A percentile compares a stretch with the other conserved stretches of the same genome.
These are phyloP conservation scores for Xiphydria camelus DNA, from an alignment of 2,888 invertebrate species.

Conservation along the genomic window DNA sequence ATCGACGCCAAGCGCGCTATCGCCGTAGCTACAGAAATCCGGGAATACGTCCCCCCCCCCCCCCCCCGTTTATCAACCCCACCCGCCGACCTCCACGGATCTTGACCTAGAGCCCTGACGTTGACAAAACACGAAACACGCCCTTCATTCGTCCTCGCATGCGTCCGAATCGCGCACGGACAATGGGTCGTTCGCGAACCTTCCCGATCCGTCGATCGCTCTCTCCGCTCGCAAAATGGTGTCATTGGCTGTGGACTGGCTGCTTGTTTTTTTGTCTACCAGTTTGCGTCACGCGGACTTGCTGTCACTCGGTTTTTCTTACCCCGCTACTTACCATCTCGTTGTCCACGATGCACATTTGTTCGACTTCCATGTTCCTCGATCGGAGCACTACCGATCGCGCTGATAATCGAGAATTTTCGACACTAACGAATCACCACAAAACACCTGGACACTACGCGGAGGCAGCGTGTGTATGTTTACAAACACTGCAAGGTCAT, in stretches of 20 bases:
- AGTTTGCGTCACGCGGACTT: conserved; percentile 17
- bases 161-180: conserved; percentile 6
- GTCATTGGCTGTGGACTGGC: conserved; percentile 16
- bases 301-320: conserved; percentile 10
- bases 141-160: conserved; percentile 26
- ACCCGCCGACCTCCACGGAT: conserved; percentile 21
- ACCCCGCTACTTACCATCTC: conserved; percentile 44
- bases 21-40: too few species aligned
- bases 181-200: conserved; percentile 6
- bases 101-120: conserved; percentile 28
- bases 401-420: background rate
- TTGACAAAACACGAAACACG: conserved; percentile 35
- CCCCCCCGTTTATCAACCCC: conserved; percentile 5
- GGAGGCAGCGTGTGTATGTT: conserved; percentile 70
- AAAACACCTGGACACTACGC: conserved; percentile 24
- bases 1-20: conserved; percentile 29
- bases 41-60: conserved; percentile 18
- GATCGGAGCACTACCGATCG: background rate
- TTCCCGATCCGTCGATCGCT: conserved; percentile 15
- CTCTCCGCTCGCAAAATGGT: conserved; percentile 16
- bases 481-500: conserved; percentile 79
- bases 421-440: background rate
- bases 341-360: conserved; percentile 48
- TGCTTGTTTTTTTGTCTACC: conserved; percentile 9
- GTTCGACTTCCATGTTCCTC: conserved; percentile 44